Percentiles rank a stretch among this genome's conserved stretches.
Conservation (phyloP, 2,113 vertebrate genomes). For the Lophius piscatorius region DNA sequence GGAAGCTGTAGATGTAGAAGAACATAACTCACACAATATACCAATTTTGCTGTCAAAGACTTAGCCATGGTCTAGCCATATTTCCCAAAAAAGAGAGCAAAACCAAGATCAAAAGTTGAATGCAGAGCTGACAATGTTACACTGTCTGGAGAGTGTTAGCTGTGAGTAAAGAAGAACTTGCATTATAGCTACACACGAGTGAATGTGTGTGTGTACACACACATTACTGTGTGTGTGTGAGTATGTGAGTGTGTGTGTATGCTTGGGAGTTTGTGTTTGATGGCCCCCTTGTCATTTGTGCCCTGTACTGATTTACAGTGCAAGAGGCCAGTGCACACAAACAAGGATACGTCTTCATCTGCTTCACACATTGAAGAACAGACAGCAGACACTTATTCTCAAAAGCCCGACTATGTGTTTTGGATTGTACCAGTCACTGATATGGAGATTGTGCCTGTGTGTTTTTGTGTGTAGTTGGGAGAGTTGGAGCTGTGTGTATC, state of each 20-base stretch:
- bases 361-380: constrained; percentile 62
- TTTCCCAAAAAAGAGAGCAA: constrained; percentile 10
- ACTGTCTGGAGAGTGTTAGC: constrained; percentile 41
- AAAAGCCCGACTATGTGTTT: constrained; percentile 19
- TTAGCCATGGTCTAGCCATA: neutral
- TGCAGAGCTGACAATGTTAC: constrained; percentile 27
- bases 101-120: constrained; percentile 21
- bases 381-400: constrained; percentile 31
- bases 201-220: neutral
- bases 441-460: constrained; percentile 16
- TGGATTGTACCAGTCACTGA: constrained; percentile 14
- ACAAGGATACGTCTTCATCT: constrained; percentile 71
- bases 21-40: neutral
- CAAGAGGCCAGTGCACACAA: constrained; percentile 67
- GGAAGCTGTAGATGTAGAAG: neutral
- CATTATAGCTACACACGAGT: constrained; percentile 43
- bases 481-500: neutral
- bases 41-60: neutral
- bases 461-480: constrained; percentile 14
- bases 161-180: constrained; percentile 41
- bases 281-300: constrained; percentile 62
- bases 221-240: constrained; percentile 3
- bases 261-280: constrained; percentile 28
- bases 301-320: constrained; percentile 65
- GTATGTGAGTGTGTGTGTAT: constrained; percentile 11